These are phyloP conservation scores for Atta cephalotes DNA, from an alignment of 1,140 invertebrate species.

Conservation along the genomic window DNA sequence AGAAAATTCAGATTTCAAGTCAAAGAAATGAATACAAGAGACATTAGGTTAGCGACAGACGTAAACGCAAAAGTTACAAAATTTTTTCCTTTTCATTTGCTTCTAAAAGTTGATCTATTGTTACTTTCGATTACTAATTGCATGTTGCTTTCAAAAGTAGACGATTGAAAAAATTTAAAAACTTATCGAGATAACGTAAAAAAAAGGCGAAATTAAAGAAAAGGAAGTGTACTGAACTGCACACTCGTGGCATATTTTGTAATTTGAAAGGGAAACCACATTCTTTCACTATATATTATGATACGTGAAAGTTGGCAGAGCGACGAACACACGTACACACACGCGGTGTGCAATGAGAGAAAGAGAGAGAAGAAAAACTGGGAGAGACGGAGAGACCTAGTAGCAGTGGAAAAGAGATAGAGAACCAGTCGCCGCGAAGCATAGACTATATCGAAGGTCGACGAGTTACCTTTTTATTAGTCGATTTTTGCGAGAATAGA, in stretches of 20 bases:
- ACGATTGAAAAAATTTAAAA: neutral
- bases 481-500: constrained; percentile 78
- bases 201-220: constrained; percentile 68
- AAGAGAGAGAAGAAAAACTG: constrained; percentile 44
- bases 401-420: constrained; percentile 41
- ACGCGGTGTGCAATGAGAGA: constrained; percentile 22
- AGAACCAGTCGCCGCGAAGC: constrained; percentile 71
- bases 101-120: neutral
- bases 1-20: neutral
- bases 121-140: neutral
- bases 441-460: constrained; percentile 83
- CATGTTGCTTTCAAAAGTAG: neutral
- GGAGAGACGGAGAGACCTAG: constrained; percentile 4
- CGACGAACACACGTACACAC: constrained; percentile 44
- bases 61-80: neutral
- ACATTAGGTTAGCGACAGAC: neutral
- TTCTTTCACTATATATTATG: constrained; percentile 85
- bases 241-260: constrained; percentile 81
- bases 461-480: constrained; percentile 80
- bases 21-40: neutral
- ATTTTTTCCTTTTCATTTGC: neutral
- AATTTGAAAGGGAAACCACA: constrained; percentile 86
- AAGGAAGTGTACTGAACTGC: constrained; percentile 74
- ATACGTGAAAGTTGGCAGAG: constrained; percentile 84
- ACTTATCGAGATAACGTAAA: neutral